These are phyloP conservation scores for Eustalomyia histrio DNA, from an alignment of 2,888 invertebrate species.

Conservation along the genomic window DNA sequence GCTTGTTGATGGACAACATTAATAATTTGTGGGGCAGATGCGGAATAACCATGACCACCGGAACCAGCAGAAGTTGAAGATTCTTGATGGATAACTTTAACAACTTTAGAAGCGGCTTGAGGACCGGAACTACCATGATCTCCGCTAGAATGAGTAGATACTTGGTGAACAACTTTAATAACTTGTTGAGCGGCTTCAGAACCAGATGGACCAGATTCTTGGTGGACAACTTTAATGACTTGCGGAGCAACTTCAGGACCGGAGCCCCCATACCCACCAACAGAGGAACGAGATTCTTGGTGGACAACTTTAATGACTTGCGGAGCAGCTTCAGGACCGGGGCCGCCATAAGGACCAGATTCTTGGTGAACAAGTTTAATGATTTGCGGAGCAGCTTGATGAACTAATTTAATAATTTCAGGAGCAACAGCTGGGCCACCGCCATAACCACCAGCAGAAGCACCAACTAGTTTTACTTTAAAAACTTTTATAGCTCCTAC, in stretches of 20 bases:
- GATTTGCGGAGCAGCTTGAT: constrained; percentile 67
- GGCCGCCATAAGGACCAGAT: constrained; percentile 34
- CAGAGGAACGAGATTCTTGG: neutral
- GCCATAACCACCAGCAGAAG: constrained; percentile 20
- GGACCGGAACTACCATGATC: constrained; percentile 18
- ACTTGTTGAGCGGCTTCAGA: constrained; percentile 65
- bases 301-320: constrained; percentile 45
- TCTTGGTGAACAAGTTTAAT: constrained; percentile 68
- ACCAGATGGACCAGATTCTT: constrained; percentile 46
- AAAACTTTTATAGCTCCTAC: constrained; percentile 18
- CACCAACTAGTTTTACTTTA: constrained; percentile 18
- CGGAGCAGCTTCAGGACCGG: neutral
- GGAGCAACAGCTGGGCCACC: constrained; percentile 57
- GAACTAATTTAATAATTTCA: constrained; percentile 70
- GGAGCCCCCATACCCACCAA: constrained; percentile 34
- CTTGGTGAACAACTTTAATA: constrained; percentile 68
- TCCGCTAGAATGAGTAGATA: constrained; percentile 24
- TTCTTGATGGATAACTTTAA: constrained; percentile 71
- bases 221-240: constrained; percentile 69
- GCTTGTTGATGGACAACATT: constrained; percentile 71
- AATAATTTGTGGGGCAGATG: constrained; percentile 64
- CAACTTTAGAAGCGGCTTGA: constrained; percentile 57
- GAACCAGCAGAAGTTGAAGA: neutral
- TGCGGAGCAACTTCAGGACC: constrained; percentile 63
- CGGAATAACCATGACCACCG: constrained; percentile 28